Evolutionary conservation across 2,797 vertebrate species (phyloP).

Genomic region (Carduelis carduelis): DNA sequence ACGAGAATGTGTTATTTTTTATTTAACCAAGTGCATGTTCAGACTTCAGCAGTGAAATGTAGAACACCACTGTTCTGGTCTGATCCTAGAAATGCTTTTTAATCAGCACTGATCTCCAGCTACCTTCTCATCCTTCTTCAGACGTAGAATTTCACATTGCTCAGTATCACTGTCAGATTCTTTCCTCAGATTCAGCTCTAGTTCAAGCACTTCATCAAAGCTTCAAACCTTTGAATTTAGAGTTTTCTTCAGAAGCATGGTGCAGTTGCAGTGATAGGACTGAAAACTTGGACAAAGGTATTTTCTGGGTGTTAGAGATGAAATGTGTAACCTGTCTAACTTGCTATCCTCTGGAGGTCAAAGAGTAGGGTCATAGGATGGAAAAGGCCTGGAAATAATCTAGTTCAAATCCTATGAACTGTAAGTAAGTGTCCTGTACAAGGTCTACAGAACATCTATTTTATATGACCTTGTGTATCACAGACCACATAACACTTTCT

Average conservation of each 20-base stretch:
- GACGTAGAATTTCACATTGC: background rate
- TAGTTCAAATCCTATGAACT: background rate
- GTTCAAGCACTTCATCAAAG: background rate
- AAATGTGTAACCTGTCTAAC: background rate
- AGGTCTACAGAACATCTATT: background rate
- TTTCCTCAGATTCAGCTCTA: background rate
- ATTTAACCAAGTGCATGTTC: background rate
- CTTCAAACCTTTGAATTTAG: background rate
- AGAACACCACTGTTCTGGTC: background rate
- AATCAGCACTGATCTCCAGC: background rate
- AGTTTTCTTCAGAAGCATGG: background rate
- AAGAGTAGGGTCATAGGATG: background rate
- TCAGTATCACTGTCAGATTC: background rate
- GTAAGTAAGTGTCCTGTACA: background rate
- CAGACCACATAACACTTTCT: background rate
- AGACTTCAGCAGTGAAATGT: background rate
- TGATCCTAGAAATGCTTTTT: background rate
- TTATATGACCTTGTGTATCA: background rate
- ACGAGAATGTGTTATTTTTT: background rate
- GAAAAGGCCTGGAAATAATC: background rate
- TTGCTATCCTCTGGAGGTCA: background rate
- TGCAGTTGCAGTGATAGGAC: background rate
- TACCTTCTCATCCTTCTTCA: background rate
- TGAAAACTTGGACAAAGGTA: background rate
- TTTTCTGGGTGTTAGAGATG: background rate